Conservation (phyloP, 2,113 vertebrate genomes). For the Cygnus atratus region DNA sequence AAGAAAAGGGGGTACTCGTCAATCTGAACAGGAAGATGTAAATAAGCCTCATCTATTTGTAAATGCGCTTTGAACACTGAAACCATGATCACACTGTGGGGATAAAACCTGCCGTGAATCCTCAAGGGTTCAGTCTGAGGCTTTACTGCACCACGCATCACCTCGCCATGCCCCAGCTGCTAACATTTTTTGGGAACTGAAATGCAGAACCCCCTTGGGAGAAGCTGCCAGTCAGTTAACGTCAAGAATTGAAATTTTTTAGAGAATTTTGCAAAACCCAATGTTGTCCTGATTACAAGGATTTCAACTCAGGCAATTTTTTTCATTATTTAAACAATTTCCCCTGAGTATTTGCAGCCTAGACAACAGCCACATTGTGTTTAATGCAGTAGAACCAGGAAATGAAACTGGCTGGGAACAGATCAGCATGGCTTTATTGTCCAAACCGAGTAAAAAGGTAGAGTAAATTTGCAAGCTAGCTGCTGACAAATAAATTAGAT, state of each 20-base stretch:
- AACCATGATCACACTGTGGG: not conserved
- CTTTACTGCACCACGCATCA: not conserved
- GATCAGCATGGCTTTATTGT: conserved; percentile 11
- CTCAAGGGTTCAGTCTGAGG: conserved; percentile 22
- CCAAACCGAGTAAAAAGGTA: conserved; percentile 44
- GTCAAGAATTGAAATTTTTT: conserved; percentile 14
- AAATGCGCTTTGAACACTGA: not conserved
- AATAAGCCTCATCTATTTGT: conserved; percentile 17
- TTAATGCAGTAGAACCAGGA: conserved; percentile 56
- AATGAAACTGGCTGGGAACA: conserved; percentile 41
- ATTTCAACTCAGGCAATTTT: not conserved
- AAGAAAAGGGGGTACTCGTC: not conserved
- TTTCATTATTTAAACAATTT: conserved; percentile 33
- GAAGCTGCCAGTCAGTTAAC: conserved; percentile 4
- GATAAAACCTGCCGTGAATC: conserved; percentile 28
- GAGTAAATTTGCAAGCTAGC: conserved; percentile 33
- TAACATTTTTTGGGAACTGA: not conserved
- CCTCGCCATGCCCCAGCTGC: not conserved
- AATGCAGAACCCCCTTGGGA: not conserved
- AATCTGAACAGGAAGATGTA: conserved; percentile 18
- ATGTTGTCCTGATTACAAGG: not conserved
- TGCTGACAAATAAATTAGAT: conserved; percentile 38
- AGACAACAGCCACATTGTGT: conserved; percentile 41
- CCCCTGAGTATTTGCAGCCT: conserved; percentile 25
- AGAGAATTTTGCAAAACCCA: conserved; percentile 20